Percentiles rank a stretch among this genome's conserved stretches.
These are phyloP conservation scores for Catharus bicknelli DNA, from an alignment of 2,113 vertebrate genomes.

Conservation along the genomic window DNA sequence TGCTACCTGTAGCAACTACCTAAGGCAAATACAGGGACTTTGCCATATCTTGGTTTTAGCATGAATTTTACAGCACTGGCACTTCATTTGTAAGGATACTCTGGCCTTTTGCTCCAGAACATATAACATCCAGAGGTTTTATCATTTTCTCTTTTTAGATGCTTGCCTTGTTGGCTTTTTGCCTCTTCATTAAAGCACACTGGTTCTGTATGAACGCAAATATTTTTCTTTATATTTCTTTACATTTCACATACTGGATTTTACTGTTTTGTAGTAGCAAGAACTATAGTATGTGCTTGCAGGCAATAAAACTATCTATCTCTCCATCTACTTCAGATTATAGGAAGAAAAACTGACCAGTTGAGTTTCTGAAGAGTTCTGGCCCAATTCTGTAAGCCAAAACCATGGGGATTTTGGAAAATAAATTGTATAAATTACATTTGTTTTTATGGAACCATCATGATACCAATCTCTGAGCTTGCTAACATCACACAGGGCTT, in stretches of 20 bases:
- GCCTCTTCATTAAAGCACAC: not conserved
- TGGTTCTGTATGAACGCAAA: not conserved
- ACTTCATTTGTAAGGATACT: not conserved
- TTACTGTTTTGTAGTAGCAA: not conserved
- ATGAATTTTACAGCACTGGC: not conserved
- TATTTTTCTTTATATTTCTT: not conserved
- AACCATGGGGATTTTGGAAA: not conserved
- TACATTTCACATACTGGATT: not conserved
- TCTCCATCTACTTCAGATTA: not conserved
- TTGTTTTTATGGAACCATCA: not conserved
- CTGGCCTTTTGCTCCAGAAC: constrained; percentile 3
- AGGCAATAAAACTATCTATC: not conserved
- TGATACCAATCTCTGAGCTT: not conserved
- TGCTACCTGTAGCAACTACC: not conserved
- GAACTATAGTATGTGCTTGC: not conserved
- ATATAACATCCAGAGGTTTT: not conserved
- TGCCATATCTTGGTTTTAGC: not conserved
- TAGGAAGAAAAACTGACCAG: not conserved
- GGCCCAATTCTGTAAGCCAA: not conserved
- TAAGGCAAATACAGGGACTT: not conserved
- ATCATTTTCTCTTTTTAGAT: not conserved
- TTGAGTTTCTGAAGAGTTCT: not conserved
- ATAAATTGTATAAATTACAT: not conserved
- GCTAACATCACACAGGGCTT: not conserved
- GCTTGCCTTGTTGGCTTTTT: not conserved